Base-by-base conservation (phyloP, 2,888 invertebrate genomes). In the Pomacea canaliculata region DNA sequence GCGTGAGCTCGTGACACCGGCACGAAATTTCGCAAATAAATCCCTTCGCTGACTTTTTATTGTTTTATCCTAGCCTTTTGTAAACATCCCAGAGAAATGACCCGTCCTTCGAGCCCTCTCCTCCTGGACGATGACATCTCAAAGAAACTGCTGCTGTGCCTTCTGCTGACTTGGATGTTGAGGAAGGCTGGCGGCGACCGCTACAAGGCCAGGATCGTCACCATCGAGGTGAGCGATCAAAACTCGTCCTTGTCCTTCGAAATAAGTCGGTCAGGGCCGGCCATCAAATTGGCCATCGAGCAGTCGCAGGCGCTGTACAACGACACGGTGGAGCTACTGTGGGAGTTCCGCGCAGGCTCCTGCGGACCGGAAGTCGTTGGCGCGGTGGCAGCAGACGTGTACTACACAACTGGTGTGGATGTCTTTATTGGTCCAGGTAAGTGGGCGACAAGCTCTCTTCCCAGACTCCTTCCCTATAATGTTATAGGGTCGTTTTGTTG, bases 361-460 rank as follows among this genome's bases (percentile, higher is more conserved):
- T 80, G 78, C 65, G 80, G 78, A 23, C 77, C 76, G 37, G 69
- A 69, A 19, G n/a, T 19, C 37, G 74, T 80, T 27, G 80, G 78
- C 1, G 75, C 77, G 7, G 70, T 69, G 62, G 80, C 79, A 19
- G 80, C 81, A 48, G 68, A 78, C n/a, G 76, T 76, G 12, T 80
- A 75, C 70, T 80, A 80, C 73, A 74, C 49, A 12, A 51, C 66
- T 16, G 66, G 67, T 16, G 77, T 81, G 13, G 72, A 80, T 37
- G 78, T 78, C 16, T 80, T 81, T 60, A 72, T 81, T n/a, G 81
- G 81, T 10, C 81, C 81, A 63, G 81, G 81, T 81, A 60, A 62
- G 73, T 67, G 4, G 27, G 12, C 10, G 71, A 18, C 7, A 66
- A 49, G 23, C 46, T 37, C 5, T 27, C 49, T 69, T 67, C 37